Base-by-base conservation (phyloP, 30 jellyfish, hydroid and myxozoan species). In the Pelagia noctiluca region DNA sequence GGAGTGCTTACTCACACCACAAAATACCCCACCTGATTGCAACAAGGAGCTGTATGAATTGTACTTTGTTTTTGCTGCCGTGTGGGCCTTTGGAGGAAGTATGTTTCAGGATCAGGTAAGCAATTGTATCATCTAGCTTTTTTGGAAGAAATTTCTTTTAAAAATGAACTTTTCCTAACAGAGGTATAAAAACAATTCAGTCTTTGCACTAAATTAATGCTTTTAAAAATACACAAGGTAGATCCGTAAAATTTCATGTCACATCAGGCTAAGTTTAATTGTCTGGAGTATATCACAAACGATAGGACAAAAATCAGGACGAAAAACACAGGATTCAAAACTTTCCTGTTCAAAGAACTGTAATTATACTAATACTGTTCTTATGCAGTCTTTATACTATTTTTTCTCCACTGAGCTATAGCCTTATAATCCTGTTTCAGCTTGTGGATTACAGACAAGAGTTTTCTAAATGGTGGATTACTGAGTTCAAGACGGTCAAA, bases 31-130 rank as follows among this genome's bases (percentile, higher is more conserved):
- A 22, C 97, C 99, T 10, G 99, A 94, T 63, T 94, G 97, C 68
- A 84, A 90, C 79, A 94, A 94, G 65, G 99, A 94, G 63, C 92
- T 94, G 28, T 94, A 94, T 63, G 99, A 94, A 78, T 76, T 94
- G 73, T 94, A 94, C 80, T 94, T 94, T 62, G 97, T 94, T 3
- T 93, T 94, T 63, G 99, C 99, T 70, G 94, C 99, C 19, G 91
- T 94, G 13, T 94, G 99, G 99, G 97, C 99, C 19, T 94, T 94
- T 83, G 99, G 99, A 32, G 99, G 99, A 57, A 76, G 96, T 50
- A 94, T 94, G 99, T 94, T 94, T 80, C 99, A 94, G 61, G 99
- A 94, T 48, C 99, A 94, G 99, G 99, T 87, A 34, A 11, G 82
- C 35, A 18, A 18, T 63, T 63, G 49, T 11, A n/a, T n/a, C n/a